phyloP scores from a whole-genome alignment of 2,888 invertebrate species.

The Epicampocera succincta region DNA sequence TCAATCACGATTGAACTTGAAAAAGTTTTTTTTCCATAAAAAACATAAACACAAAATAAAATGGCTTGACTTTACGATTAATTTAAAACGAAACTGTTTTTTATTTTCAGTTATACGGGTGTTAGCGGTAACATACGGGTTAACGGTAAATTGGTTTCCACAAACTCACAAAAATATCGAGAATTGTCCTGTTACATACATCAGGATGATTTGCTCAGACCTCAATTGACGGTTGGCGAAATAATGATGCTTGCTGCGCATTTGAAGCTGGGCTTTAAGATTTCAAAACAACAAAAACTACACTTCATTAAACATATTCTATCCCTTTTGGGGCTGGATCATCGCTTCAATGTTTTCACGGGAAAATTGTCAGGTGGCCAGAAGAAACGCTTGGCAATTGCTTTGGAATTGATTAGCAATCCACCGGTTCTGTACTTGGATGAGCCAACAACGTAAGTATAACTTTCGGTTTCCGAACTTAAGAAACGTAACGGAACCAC shows the following conservation, averaged over 20 bases:
- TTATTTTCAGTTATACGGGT: constrained; percentile 84
- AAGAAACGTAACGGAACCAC: no score
- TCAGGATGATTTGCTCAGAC: constrained; percentile 89
- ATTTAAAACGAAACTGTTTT: constrained; percentile 7
- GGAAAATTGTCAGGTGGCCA: constrained; percentile 92
- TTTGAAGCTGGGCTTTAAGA: constrained; percentile 88
- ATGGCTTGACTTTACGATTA: neutral
- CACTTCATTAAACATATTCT: constrained; percentile 89
- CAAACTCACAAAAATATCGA: constrained; percentile 86
- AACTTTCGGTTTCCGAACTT: neutral
- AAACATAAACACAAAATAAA: no score
- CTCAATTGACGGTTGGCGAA: constrained; percentile 89
- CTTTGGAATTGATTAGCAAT: constrained; percentile 91
- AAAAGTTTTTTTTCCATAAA: no score
- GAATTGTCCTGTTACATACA: constrained; percentile 93
- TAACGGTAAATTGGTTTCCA: constrained; percentile 85
- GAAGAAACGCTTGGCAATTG: constrained; percentile 90
- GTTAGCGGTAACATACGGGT: constrained; percentile 87
- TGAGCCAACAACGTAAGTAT: constrained; percentile 90
- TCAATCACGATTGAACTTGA: no score
- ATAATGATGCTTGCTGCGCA: constrained; percentile 92
- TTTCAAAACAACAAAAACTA: constrained; percentile 86
- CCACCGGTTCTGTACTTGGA: constrained; percentile 94
- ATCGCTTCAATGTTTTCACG: constrained; percentile 86
- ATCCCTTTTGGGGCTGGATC: constrained; percentile 87